Conservation (phyloP, 2,113 vertebrate genomes). For the Bos javanicus region DNA sequence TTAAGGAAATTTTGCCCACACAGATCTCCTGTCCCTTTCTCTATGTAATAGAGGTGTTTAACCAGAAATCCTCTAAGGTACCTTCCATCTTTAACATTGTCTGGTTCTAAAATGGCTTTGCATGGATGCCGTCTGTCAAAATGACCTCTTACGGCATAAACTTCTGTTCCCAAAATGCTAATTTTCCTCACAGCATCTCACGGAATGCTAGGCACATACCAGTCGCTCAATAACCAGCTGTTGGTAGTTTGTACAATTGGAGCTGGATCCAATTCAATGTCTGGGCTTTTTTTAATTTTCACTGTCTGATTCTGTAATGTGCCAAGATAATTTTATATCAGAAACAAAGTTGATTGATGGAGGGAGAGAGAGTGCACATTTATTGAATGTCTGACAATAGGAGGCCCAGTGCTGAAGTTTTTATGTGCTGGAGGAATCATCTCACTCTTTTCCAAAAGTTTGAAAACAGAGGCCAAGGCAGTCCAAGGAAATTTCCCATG, state of each 20-base stretch:
- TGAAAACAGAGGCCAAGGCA: background rate
- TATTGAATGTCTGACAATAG: background rate
- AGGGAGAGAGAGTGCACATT: background rate
- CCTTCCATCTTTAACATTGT: background rate
- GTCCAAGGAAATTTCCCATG: background rate
- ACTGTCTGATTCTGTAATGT: slow-evolving; percentile 40
- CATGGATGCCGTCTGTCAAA: background rate
- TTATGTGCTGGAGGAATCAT: background rate
- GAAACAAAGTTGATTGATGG: slow-evolving; percentile 20
- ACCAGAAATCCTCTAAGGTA: background rate
- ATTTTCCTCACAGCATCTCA: slow-evolving; percentile 6
- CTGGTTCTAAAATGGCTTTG: background rate
- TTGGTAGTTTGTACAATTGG: slow-evolving; percentile 45
- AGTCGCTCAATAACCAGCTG: slow-evolving; percentile 39
- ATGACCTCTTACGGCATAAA: background rate
- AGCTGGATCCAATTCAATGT: slow-evolving; percentile 18
- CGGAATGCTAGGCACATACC: background rate
- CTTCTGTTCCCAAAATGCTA: slow-evolving; percentile 9
- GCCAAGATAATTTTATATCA: slow-evolving; percentile 49
- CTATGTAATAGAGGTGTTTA: background rate
- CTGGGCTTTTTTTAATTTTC: slow-evolving; percentile 23
- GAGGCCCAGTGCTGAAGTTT: background rate
- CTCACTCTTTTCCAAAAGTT: background rate
- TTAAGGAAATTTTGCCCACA: background rate
- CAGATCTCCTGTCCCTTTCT: background rate